phyloP scores from a whole-genome alignment of 92 coral and sea anemone genomes.

The Phymanthus crucifer region DNA sequence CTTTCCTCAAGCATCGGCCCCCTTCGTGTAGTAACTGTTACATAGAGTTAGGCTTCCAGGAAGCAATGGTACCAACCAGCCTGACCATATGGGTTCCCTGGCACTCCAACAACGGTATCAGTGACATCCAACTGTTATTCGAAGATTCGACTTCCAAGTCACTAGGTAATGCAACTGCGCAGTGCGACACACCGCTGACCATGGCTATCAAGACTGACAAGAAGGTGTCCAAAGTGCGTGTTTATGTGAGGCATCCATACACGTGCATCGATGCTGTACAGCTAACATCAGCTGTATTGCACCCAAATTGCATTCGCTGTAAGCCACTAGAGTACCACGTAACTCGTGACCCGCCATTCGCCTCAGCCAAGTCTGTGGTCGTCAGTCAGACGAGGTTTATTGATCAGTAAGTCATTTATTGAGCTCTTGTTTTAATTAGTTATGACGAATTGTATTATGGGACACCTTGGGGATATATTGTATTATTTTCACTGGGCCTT shows the following conservation, averaged over 20 bases:
- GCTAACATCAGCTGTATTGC: constrained; percentile 82
- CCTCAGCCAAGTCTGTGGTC: constrained; percentile 43
- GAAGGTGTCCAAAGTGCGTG: constrained; percentile 72
- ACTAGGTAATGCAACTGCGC: constrained; percentile 91
- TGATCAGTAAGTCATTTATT: constrained; percentile 64
- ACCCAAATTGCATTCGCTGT: constrained; percentile 89
- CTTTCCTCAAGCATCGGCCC: constrained; percentile 30
- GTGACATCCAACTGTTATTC: constrained; percentile 70
- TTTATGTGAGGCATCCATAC: constrained; percentile 46
- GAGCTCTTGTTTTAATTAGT: neutral
- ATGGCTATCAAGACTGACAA: constrained; percentile 66
- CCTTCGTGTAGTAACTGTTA: constrained; percentile 54
- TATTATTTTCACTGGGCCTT: too few relatives aligned
- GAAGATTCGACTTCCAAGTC: constrained; percentile 64
- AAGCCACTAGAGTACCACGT: constrained; percentile 73
- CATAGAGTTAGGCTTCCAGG: constrained; percentile 90
- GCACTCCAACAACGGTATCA: constrained; percentile 57
- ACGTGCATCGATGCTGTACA: constrained; percentile 91
- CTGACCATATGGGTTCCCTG: constrained; percentile 81
- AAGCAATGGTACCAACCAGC: constrained; percentile 79
- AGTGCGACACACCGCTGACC: constrained; percentile 91
- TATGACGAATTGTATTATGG: neutral
- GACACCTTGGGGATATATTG: too few relatives aligned
- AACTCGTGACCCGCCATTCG: constrained; percentile 78
- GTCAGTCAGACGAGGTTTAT: constrained; percentile 66